Evolutionary conservation across 2,113 vertebrate species (phyloP).

Genomic region (Amblyornis subalaris): DNA sequence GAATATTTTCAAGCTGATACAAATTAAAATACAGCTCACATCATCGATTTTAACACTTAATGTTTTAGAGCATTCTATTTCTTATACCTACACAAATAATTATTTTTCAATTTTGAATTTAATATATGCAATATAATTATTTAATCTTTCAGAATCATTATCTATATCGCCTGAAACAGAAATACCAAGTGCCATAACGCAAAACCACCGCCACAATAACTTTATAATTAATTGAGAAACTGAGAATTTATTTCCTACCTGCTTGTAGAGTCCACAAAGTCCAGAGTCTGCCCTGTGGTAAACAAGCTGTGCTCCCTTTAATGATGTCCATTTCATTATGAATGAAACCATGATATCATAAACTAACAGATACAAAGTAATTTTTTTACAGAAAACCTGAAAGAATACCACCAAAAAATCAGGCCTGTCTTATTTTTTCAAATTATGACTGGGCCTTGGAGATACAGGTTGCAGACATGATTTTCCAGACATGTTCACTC

Average conservation of each 20-base stretch:
- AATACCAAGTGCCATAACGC: neutral
- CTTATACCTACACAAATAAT: neutral
- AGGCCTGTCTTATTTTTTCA: rapidly evolving
- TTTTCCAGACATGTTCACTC: neutral
- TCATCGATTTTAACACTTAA: neutral
- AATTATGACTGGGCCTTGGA: neutral
- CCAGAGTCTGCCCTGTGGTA: neutral
- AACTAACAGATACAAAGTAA: neutral
- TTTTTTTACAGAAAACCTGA: neutral
- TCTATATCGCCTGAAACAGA: neutral
- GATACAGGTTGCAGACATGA: neutral
- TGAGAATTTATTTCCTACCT: neutral
- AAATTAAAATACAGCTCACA: neutral
- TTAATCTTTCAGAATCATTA: neutral
- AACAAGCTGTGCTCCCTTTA: neutral
- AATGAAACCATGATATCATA: neutral
- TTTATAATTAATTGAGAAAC: neutral
- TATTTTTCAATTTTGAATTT: neutral
- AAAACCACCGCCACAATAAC: rapidly evolving
- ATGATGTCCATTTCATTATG: neutral
- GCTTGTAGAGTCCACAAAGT: neutral
- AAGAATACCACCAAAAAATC: neutral
- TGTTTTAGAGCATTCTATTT: neutral
- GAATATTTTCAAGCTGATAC: neutral
- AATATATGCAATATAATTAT: neutral